Evolutionary conservation across 2,888 invertebrate genomes (phyloP), one percentile per base, ranked within the genome.

Genomic region (Athalia cordata): DNA sequence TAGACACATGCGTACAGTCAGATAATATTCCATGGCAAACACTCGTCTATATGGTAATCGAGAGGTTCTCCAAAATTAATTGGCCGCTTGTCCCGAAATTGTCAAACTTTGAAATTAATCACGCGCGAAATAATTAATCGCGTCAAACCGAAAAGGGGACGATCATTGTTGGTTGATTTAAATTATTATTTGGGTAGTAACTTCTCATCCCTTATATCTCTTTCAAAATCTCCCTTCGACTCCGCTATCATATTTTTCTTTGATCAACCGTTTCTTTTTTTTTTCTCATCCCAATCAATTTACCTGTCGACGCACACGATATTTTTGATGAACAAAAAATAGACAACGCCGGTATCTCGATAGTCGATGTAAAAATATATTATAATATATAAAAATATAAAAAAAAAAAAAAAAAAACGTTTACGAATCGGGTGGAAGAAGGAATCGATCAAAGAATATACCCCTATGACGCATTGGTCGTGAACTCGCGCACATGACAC

Each of bases 31-130:
- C 29, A 15, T 84, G 84, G 83, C 86, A 87, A 87, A 87, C 86
- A 86, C 87, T 87, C 87, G 85, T 87, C 87, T 87, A 87, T 87
- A 87, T 87, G 87, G 85, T 87, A 87, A 87, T 87, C 85, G 85
- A 84, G 83, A 82, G 76, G 77, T 83, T 83, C 80, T 83, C 84
- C 84, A 83, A 85, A 87, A 87, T 87, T 87, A 87, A 87, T 86
- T 75, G 75, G 52, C 75, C 75, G 75, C 75, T 61, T 50, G 62
- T 75, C 61, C 75, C 75, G 75, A 75, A 75, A 75, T 75, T 75
- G 75, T 75, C 75, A 75, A 75, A 75, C 49, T 75, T 75, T 64
- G 75, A 64, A 75, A 75, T 64, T 75, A 75, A 75, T 75, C 75
- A 72, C 72, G 75, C 62, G 75, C 75, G 62, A 75, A 64, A 75